Base-by-base conservation (phyloP, 2,113 vertebrate genomes). In the Paracanthobrama guichenoti region DNA sequence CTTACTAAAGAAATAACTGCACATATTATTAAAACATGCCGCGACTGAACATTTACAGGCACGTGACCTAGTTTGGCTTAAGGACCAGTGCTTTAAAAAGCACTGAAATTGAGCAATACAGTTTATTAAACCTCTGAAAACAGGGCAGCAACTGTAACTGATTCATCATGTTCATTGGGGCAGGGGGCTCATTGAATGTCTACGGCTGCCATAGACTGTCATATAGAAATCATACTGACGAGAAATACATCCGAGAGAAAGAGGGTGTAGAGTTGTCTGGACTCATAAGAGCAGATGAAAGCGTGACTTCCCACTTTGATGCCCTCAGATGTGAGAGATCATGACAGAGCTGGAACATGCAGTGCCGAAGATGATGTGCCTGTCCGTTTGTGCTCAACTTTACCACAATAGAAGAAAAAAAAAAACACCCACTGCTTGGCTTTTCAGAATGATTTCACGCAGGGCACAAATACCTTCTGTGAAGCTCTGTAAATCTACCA, bases 291-390 rank as follows among this genome's bases (percentile, higher is more conserved):
- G 76, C 28, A 84, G 84, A 86, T 88, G 81, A 88, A 88, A 88
- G 87, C 42, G 6, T 76, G 77, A 86, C 69, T 39, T 79, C 42
- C 62, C 89, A 11, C 90, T 93, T 91, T 93, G 90, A 92, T 92
- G 92, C 87, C 26, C 57, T 89, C 87, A 89, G 90, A 93, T 91
- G 86, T 90, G 71, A 91, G 90, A 87, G 85, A 88, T 88, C 81
- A 84, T 88, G 90, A 86, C 83, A 86, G 85, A 82, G 78, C 88
- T 87, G 57, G 74, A 84, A 89, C 89, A 88, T 89, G 46, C 82
- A 90, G 92, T 87, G 85, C 88, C 86, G 66, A 67, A 26, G 50
- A 85, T 74, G 88, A 79, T 60, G 67, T 89, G 86, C 90, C 89
- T 48, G 53, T 71, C 42, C 2, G 24, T n/a, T 80, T 64, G 42